Evolutionary conservation across 2,888 invertebrate genomes (phyloP).

Genomic region (Xestia ashworthii): DNA sequence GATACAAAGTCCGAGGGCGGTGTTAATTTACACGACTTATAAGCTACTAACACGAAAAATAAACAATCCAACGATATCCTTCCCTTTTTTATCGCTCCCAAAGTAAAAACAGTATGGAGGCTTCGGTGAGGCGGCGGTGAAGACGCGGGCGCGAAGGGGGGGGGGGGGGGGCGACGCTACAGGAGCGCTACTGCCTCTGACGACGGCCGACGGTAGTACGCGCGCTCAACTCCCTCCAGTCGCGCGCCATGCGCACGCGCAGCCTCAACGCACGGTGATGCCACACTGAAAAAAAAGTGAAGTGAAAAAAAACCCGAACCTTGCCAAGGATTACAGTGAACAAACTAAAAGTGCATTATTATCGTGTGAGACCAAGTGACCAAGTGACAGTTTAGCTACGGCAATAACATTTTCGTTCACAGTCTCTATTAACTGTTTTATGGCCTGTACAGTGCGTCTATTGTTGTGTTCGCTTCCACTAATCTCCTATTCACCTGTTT

Average conservation of each 20-base stretch:
- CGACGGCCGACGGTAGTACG: constrained; percentile 86
- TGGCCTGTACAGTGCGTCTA: constrained; percentile 85
- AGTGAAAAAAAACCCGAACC: constrained; percentile 69
- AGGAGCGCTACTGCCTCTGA: constrained; percentile 90
- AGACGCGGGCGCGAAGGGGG: constrained; percentile 68
- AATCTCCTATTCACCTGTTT: constrained; percentile 88
- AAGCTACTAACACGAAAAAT: constrained; percentile 89
- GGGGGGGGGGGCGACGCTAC: constrained; percentile 77
- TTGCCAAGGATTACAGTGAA: constrained; percentile 86
- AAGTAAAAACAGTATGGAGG: constrained; percentile 87
- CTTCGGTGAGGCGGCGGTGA: constrained; percentile 74
- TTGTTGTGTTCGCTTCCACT: constrained; percentile 87
- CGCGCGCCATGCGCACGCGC: constrained; percentile 88
- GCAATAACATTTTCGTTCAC: constrained; percentile 77
- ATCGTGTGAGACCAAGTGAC: constrained; percentile 69
- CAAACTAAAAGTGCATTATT: constrained; percentile 67
- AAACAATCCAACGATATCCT: constrained; percentile 88
- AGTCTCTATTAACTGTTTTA: constrained; percentile 86
- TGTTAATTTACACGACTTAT: constrained; percentile 89
- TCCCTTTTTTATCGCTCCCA: constrained; percentile 88
- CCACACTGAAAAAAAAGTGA: constrained; percentile 70
- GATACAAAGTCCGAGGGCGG: constrained; percentile 79
- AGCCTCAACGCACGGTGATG: constrained; percentile 75
- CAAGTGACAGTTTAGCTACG: constrained; percentile 75
- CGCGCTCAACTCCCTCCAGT: constrained; percentile 86